Conservation (phyloP, 2,797 vertebrate species). For the Leptoclinus maculatus region DNA sequence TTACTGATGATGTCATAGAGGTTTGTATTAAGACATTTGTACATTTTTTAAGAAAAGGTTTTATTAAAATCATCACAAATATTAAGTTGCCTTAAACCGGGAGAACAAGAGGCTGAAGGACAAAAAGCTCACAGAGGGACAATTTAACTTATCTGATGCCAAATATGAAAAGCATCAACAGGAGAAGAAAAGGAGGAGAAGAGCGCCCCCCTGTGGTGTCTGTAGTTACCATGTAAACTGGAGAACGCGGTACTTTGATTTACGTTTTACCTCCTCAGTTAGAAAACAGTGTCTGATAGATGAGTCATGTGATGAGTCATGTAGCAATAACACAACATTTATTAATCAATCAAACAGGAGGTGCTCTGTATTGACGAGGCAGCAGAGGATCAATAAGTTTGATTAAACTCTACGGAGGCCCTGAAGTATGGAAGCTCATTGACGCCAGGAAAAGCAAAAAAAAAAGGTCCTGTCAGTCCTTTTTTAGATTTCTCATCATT, state of each 20-base stretch:
- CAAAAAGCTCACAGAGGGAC: slow-evolving; percentile 59
- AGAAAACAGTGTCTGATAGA: slow-evolving; percentile 34
- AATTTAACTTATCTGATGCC: slow-evolving; percentile 84
- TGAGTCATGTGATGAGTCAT: slow-evolving; percentile 44
- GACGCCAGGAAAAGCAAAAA: not conserved
- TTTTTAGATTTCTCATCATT: not conserved
- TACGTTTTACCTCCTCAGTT: slow-evolving; percentile 39
- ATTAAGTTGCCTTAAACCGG: slow-evolving; percentile 95
- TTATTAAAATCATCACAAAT: slow-evolving; percentile 96
- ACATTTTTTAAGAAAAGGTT: slow-evolving; percentile 89
- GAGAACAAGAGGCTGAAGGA: slow-evolving; percentile 82
- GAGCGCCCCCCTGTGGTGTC: slow-evolving; percentile 54
- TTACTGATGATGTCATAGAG: slow-evolving; percentile 93
- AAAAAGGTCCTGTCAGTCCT: not conserved
- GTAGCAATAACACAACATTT: slow-evolving; percentile 55
- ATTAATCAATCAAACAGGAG: slow-evolving; percentile 2
- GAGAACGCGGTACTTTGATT: slow-evolving; percentile 43
- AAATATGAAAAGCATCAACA: slow-evolving; percentile 75
- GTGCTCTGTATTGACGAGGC: not conserved
- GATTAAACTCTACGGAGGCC: not conserved
- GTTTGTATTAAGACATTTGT: slow-evolving; percentile 97
- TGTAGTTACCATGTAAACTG: slow-evolving; percentile 51
- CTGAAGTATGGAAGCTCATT: not conserved
- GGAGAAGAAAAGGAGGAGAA: slow-evolving; percentile 21
- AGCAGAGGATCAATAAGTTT: not conserved